Evolutionary conservation across 2,797 vertebrate genomes (phyloP).

Genomic region (Melanotaenia parkinsoni): DNA sequence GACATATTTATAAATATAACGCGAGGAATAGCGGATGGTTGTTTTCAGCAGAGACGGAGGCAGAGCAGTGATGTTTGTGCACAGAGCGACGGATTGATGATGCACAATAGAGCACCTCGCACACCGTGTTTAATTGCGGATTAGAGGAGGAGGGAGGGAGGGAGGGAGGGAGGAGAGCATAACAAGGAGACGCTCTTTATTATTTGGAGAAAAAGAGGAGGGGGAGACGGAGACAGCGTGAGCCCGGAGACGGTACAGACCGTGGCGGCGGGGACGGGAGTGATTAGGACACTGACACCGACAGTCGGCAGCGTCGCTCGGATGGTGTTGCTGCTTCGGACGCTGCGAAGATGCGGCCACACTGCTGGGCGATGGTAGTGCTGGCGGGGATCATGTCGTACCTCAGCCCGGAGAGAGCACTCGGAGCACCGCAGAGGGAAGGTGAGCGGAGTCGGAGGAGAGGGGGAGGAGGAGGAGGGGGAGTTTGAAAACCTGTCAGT

Average conservation of each 20-base stretch:
- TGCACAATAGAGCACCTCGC: constrained; percentile 80
- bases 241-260: constrained; percentile 68
- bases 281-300: constrained; percentile 67
- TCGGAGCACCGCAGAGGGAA: constrained; percentile 89
- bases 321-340: constrained; percentile 79
- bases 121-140: constrained; percentile 82
- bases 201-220: constrained; percentile 59
- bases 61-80: constrained; percentile 21
- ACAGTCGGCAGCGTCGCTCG: constrained; percentile 78
- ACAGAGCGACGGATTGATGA: constrained; percentile 52
- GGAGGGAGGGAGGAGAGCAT: constrained; percentile 50
- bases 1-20: neutral
- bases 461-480: constrained; percentile 12
- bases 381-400: constrained; percentile 87
- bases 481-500: constrained; percentile 60
- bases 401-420: constrained; percentile 88
- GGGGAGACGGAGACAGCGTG: constrained; percentile 55
- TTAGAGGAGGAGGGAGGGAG: constrained; percentile 66
- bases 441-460: constrained; percentile 76
- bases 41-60: constrained; percentile 50
- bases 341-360: constrained; percentile 84
- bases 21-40: constrained; percentile 46
- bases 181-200: constrained; percentile 81
- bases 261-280: constrained; percentile 68
- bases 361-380: constrained; percentile 84